Evolutionary conservation across 2,888 invertebrate species (phyloP), one percentile per base, ranked within the genome.

Genomic region (Heliconius erato): DNA sequence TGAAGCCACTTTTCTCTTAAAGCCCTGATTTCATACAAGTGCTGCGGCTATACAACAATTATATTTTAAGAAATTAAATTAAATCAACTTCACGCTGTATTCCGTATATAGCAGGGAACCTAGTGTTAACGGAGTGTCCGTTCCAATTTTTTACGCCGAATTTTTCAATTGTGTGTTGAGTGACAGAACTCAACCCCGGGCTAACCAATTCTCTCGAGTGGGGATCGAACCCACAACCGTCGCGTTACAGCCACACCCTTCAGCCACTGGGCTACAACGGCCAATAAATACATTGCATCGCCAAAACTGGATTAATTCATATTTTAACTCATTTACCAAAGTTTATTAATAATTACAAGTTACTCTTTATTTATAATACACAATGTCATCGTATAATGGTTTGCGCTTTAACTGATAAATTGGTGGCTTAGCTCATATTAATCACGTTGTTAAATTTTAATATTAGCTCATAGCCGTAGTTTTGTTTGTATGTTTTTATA

Each of bases 1-100:
- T 84, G 81, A 44, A 82, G 76, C 79, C 71, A 85, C 84, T 83
- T 82, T 28, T 79, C 79, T 77, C 65, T 69, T 67, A 81, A 83
- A 76, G 79, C 74, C 59, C 32, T 35, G 32, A 79, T 16, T 65
- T 40, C 67, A 14, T 49, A 49, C 72, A 44, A n/a, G 16, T 49
- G n/a, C 44, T 28, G 44, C 26, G 44, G 44, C 44, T 49, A 3
- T 49, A 76, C 63, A 11, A 23, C 11, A n/a, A 63, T 63, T 63
- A 12, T n/a, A 49, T 49, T 3, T 23, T 12, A 12, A n/a, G n/a
- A 11, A 23, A 11, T 9, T 14, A 49, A 49, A 63, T 63, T n/a
- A 12, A 54, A 54, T n/a, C 4, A 63, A 12, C 12, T 63, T n/a
- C 63, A 63, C 4, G n/a, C 63, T n/a, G n/a, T 63, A 63, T n/a